Conservation (phyloP, 2,797 vertebrate species). For the Rachycentron canadum region DNA sequence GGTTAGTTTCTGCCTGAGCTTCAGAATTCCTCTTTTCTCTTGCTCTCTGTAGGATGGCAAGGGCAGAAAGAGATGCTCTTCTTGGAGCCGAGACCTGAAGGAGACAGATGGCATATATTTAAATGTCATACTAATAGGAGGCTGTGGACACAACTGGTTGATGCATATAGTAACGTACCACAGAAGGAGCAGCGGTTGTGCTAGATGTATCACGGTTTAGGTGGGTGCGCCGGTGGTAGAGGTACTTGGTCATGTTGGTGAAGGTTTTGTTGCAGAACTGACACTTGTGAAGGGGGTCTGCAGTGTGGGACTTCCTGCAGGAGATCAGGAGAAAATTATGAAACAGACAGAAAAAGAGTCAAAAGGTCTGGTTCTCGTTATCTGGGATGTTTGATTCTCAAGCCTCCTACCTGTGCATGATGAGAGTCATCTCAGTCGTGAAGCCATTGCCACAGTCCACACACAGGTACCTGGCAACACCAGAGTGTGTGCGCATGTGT, state of each 20-base stretch:
- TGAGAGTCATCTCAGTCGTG: constrained; percentile 92
- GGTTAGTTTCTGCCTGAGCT: constrained; percentile 9
- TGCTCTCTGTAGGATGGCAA: constrained; percentile 83
- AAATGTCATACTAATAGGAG: constrained; percentile 2
- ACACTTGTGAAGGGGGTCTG: constrained; percentile 92
- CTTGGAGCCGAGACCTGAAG: constrained; percentile 69
- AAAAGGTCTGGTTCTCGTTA: neutral
- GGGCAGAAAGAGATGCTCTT: constrained; percentile 75
- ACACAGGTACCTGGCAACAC: constrained; percentile 91
- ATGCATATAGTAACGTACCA: constrained; percentile 62
- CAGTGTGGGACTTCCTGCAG: constrained; percentile 89
- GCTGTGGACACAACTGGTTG: neutral
- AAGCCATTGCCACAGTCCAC: constrained; percentile 94
- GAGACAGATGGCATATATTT: constrained; percentile 7
- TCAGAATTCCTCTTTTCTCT: constrained; percentile 75
- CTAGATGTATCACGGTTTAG: constrained; percentile 64
- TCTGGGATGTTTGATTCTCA: neutral
- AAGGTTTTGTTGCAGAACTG: constrained; percentile 92
- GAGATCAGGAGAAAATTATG: constrained; percentile 12
- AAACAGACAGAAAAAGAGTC: neutral
- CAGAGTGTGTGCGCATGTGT: constrained; percentile 91
- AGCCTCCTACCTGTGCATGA: constrained; percentile 88
- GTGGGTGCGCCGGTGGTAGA: constrained; percentile 92
- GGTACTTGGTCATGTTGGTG: constrained; percentile 96
- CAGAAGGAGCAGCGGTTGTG: constrained; percentile 44